phyloP scores from a whole-genome alignment of 2,888 invertebrate species.

The Oligia strigilis region DNA sequence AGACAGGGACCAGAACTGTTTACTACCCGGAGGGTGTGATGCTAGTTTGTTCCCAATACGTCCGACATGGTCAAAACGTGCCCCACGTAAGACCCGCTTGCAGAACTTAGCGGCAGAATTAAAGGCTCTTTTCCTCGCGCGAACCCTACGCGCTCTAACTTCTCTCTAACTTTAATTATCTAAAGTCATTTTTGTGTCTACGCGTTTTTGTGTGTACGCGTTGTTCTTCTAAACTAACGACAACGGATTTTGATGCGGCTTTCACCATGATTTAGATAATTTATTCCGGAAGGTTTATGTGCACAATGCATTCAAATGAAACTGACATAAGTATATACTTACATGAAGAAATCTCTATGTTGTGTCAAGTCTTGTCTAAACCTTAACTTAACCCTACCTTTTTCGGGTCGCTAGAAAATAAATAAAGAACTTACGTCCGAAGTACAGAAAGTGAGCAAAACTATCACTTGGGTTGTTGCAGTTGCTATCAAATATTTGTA shows the following conservation, averaged over 20 bases:
- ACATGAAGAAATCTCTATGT: neutral
- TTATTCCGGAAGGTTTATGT: neutral
- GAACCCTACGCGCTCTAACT: no score
- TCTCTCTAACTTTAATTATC: no score
- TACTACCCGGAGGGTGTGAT: no score
- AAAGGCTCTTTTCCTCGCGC: no score
- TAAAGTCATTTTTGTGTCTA: neutral
- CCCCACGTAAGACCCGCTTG: no score
- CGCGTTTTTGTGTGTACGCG: no score
- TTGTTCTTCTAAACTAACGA: neutral
- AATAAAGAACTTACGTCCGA: constrained; percentile 66
- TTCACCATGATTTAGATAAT: neutral
- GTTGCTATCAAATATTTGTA: constrained; percentile 61
- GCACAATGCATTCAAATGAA: neutral
- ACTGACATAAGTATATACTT: neutral
- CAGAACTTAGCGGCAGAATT: no score
- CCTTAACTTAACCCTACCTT: neutral
- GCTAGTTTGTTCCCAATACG: no score
- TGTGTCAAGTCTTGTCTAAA: neutral
- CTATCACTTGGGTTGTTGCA: constrained; percentile 69
- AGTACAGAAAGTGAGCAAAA: constrained; percentile 63
- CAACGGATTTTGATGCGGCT: no score
- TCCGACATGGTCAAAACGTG: no score
- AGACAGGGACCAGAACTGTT: no score
- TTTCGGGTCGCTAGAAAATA: neutral